Evolutionary conservation across 2,113 vertebrate species (phyloP).

Genomic region (Triplophysa siluroides): DNA sequence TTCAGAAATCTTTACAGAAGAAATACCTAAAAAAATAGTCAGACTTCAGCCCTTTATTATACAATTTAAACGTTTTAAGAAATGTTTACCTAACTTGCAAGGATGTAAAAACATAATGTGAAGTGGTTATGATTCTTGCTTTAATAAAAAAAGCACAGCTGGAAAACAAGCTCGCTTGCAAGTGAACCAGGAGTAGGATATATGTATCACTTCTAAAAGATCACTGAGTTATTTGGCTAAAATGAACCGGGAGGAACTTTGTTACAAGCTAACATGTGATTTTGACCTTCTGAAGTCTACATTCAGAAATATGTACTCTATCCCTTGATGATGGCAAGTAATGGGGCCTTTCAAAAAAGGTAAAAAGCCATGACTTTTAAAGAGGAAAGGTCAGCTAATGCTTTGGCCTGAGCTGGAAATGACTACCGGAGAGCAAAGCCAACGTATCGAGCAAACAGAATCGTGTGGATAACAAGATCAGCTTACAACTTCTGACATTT

Average conservation of each 20-base stretch:
- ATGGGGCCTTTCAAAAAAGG: constrained; percentile 52
- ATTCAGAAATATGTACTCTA: constrained; percentile 46
- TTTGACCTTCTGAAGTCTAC: constrained; percentile 51
- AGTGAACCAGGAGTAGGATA: neutral
- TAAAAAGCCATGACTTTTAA: constrained; percentile 68
- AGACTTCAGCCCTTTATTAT: too few relatives aligned
- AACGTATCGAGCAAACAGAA: constrained; percentile 41
- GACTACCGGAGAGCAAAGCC: constrained; percentile 33
- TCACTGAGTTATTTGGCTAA: neutral
- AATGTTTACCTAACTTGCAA: too few relatives aligned
- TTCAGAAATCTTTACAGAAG: too few relatives aligned
- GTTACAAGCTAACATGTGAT: constrained; percentile 18
- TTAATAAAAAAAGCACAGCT: neutral
- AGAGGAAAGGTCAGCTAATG: constrained; percentile 62
- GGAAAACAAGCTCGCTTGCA: neutral
- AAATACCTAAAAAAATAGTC: too few relatives aligned
- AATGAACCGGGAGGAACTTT: neutral
- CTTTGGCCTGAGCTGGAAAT: constrained; percentile 37
- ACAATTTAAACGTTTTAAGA: too few relatives aligned
- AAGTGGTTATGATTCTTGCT: neutral
- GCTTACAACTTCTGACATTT: constrained; percentile 63
- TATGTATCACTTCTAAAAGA: too few relatives aligned
- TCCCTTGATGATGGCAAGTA: constrained; percentile 38
- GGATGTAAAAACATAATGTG: too few relatives aligned
- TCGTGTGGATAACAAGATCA: constrained; percentile 57